phyloP scores from a whole-genome alignment of 2,113 vertebrate genomes.

The Theristicus caerulescens region DNA sequence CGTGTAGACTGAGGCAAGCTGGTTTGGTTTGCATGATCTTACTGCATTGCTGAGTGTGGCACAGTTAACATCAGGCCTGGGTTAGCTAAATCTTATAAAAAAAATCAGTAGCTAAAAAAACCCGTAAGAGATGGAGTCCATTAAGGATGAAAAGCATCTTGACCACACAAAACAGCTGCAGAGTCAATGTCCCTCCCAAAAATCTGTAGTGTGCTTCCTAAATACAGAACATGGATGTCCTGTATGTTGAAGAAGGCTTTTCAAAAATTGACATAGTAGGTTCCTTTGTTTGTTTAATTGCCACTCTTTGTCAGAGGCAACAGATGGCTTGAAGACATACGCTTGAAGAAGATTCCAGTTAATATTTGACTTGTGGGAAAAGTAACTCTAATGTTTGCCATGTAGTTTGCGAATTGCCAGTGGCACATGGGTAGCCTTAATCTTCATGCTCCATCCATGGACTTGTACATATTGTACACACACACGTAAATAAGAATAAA shows the following conservation, averaged over 20 bases:
- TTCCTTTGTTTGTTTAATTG: not conserved
- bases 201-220: constrained; percentile 32
- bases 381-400: not conserved
- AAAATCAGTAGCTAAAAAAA: not conserved
- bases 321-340: constrained; percentile 1
- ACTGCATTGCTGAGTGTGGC: not conserved
- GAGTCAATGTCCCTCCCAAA: not conserved
- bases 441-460: not conserved
- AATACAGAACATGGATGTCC: not conserved
- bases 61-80: not conserved
- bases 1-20: not conserved
- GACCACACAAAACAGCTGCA: constrained; percentile 24
- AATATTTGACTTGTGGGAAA: not conserved
- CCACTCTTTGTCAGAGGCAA: not conserved
- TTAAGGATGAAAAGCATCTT: constrained; percentile 36
- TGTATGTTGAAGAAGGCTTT: not conserved
- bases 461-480: not conserved
- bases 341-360: not conserved
- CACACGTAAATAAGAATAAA: not conserved
- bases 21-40: constrained; percentile 32
- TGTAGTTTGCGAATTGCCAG: not conserved
- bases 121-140: not conserved
- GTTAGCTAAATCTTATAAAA: not conserved
- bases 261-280: not conserved
- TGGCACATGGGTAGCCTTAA: not conserved